Conservation (phyloP, 2,888 invertebrate genomes). For the Ctena decussata region DNA sequence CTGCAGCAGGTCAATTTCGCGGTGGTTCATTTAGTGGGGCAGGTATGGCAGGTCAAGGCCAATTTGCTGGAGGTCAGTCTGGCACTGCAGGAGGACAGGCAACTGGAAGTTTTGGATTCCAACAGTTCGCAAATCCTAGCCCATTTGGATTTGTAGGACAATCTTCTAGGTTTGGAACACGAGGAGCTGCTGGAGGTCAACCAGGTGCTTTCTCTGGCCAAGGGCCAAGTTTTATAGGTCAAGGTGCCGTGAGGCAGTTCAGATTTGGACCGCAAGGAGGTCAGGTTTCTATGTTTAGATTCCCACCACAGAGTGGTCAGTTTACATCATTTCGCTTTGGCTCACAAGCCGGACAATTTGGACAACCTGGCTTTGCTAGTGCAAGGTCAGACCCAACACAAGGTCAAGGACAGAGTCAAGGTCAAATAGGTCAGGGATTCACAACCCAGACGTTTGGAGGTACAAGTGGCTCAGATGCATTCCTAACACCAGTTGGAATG, state of each 20-base stretch:
- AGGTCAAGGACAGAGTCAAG: conserved; percentile 7
- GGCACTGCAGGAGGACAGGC: background rate
- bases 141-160: background rate
- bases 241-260: background rate
- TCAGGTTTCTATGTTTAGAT: background rate
- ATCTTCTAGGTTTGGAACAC: background rate
- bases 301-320: background rate
- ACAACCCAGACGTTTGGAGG: background rate
- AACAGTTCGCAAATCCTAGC: background rate
- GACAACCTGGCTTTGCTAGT: background rate
- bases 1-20: background rate
- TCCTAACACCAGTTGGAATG: background rate
- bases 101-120: background rate
- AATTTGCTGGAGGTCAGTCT: background rate
- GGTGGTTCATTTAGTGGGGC: background rate
- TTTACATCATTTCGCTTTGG: background rate
- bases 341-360: background rate
- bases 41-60: background rate
- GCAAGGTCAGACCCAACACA: background rate
- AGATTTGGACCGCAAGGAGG: background rate
- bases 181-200: background rate
- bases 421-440: background rate
- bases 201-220: background rate
- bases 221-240: conserved; percentile 1
- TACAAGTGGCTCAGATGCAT: background rate